Conservation (phyloP, 1,140 invertebrate species). For the Formica selysi region DNA sequence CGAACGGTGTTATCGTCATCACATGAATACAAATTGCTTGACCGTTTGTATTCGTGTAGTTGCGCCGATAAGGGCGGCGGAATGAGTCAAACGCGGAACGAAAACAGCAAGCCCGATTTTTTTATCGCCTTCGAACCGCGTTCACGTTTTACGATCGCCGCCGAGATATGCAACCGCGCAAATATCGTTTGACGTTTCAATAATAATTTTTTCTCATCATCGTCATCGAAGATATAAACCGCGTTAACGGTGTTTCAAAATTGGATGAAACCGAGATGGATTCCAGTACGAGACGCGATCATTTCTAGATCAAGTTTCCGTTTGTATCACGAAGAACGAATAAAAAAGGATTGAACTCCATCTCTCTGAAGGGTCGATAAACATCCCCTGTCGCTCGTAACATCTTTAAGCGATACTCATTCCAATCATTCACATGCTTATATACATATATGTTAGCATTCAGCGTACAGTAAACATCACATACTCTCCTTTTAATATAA, state of each 20-base stretch:
- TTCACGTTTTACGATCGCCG: slow-evolving; percentile 20
- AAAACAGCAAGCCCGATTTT: background rate
- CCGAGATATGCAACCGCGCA: background rate
- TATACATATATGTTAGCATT: too few relatives aligned
- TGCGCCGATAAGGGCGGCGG: slow-evolving; percentile 6
- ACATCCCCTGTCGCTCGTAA: background rate
- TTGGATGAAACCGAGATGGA: background rate
- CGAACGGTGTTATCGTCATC: background rate
- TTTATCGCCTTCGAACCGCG: slow-evolving; percentile 19
- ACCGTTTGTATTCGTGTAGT: background rate
- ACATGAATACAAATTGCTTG: slow-evolving; percentile 48
- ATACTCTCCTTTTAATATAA: background rate
- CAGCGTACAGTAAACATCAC: background rate
- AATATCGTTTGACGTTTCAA: slow-evolving; percentile 2
- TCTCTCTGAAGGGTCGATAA: background rate
- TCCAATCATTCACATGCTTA: background rate
- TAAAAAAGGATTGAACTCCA: background rate
- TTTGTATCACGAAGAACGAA: background rate
- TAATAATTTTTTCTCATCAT: background rate
- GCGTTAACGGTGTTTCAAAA: slow-evolving; percentile 3
- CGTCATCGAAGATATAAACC: background rate
- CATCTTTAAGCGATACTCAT: background rate
- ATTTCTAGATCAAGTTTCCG: background rate
- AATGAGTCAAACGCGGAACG: slow-evolving; percentile 13
- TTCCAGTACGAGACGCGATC: background rate